These are phyloP conservation scores for Gryllus longicercus DNA, from an alignment of 2,888 invertebrate species.

Conservation along the genomic window DNA sequence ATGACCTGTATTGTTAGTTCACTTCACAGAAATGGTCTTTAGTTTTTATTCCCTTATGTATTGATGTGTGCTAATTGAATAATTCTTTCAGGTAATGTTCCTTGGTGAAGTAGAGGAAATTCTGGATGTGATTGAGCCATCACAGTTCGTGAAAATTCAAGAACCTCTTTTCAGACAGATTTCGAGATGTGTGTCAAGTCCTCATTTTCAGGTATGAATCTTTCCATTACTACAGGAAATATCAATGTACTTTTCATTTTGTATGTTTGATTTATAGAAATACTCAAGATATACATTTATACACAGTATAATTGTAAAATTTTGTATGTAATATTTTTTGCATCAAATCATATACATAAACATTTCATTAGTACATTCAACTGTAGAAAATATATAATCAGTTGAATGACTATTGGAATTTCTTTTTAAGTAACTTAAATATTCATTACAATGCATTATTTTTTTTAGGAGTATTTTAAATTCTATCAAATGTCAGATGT, in stretches of 20 bases:
- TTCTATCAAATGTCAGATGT: too few relatives aligned
- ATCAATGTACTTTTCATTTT: constrained; percentile 23
- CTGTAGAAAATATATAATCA: too few relatives aligned
- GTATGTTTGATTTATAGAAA: neutral
- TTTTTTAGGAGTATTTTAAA: too few relatives aligned
- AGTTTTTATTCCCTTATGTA: constrained; percentile 18
- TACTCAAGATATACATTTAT: neutral
- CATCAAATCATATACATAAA: too few relatives aligned
- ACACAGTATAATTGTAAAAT: neutral
- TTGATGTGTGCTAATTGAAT: neutral
- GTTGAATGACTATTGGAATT: too few relatives aligned
- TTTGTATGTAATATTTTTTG: neutral
- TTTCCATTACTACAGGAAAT: constrained; percentile 5
- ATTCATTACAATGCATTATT: too few relatives aligned
- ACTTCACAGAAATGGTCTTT: too few relatives aligned
- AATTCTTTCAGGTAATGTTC: constrained; percentile 83
- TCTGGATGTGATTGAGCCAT: constrained; percentile 98
- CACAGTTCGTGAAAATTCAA: constrained; percentile 98
- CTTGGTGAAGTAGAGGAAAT: constrained; percentile 99
- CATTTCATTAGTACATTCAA: too few relatives aligned
- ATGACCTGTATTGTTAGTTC: too few relatives aligned
- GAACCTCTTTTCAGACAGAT: constrained; percentile 97
- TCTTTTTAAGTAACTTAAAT: too few relatives aligned
- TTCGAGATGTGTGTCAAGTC: constrained; percentile 98
- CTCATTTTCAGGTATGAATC: constrained; percentile 88